Base-by-base conservation (phyloP, 2,113 vertebrate genomes). In the Rana temporaria region DNA sequence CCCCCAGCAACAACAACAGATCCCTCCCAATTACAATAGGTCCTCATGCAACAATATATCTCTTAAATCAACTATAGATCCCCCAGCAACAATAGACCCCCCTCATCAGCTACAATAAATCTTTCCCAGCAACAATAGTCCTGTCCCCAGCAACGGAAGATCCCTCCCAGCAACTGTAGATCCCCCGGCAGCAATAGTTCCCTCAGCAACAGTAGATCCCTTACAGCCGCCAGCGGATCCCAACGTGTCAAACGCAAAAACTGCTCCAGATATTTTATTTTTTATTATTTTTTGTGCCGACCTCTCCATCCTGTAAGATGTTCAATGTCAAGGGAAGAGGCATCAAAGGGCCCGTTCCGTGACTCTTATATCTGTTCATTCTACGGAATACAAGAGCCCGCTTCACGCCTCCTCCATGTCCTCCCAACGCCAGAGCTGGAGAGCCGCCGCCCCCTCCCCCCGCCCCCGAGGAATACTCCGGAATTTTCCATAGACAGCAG, bases 281-380 rank as follows among this genome's bases (percentile, higher is more conserved):
- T n/a, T n/a, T n/a, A n/a, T n/a, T n/a, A n/a, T 48, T 48, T 26
- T 62, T 70, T 81, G 57, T 48, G 15, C 22, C 38, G 73, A 85
- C 81, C 56, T 76, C 78, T 83, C 81, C 17, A 42, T 42, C 38
- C 38, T 42, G 38, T 76, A 85, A 26, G n/a, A 53, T 12, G 48
- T 56, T 82, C n/a, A 85, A 57, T 59, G 9, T 59, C 69, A 26
- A 15, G 48, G 68, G 68, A 56, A 72, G 69, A 30, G 53, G 69
- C 69, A 72, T 72, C 69, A 72, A 72, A 72, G 42, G 22, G 26
- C 48, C 14, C 26, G 52, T 56, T 52, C 42, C 24, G 8, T 17
- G 22, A n/a, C n/a, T n/a, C 69, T 56, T 22, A 72, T 72, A 72
- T 72, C 26, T 72, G 55, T 56, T 72, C 69, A 72, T 72, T 24